A percentile compares a stretch with the other conserved stretches of the same genome.
These are phyloP conservation scores for Heterocephalus glaber DNA, from an alignment of 2,113 vertebrate species.

Conservation along the genomic window DNA sequence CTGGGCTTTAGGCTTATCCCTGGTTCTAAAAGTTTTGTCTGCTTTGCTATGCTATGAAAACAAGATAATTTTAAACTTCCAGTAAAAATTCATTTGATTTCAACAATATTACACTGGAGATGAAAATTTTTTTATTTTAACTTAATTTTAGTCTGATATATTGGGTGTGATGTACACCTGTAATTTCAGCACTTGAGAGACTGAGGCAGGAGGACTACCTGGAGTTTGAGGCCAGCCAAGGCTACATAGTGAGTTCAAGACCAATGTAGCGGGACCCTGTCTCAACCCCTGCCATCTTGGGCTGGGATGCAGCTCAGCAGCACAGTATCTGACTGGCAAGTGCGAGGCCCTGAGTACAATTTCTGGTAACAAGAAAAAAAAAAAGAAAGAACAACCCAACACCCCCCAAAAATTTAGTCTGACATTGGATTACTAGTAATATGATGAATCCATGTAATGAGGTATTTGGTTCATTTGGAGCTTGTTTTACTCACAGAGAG, in stretches of 20 bases:
- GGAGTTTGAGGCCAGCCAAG: background rate
- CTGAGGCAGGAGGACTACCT: background rate
- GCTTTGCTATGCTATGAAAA: conserved; percentile 46
- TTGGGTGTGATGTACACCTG: background rate
- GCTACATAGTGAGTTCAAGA: background rate
- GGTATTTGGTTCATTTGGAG: background rate
- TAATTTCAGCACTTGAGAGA: background rate
- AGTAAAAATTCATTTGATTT: conserved; percentile 34
- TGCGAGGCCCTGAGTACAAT: too few species aligned
- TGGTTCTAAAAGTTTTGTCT: background rate
- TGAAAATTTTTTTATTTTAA: conserved; percentile 56
- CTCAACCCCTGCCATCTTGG: background rate
- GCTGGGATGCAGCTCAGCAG: too few species aligned
- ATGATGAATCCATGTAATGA: background rate
- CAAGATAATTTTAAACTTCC: background rate
- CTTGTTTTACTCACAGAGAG: conserved; percentile 9
- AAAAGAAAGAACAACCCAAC: background rate
- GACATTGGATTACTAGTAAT: background rate
- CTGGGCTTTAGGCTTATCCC: background rate
- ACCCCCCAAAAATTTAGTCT: background rate
- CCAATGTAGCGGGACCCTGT: background rate
- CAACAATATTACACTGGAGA: conserved; percentile 66
- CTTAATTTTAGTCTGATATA: background rate
- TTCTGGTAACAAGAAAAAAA: too few species aligned
- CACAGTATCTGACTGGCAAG: too few species aligned